phyloP scores from a whole-genome alignment of 2,113 vertebrate genomes.

The Daphoenositta chrysoptera region DNA sequence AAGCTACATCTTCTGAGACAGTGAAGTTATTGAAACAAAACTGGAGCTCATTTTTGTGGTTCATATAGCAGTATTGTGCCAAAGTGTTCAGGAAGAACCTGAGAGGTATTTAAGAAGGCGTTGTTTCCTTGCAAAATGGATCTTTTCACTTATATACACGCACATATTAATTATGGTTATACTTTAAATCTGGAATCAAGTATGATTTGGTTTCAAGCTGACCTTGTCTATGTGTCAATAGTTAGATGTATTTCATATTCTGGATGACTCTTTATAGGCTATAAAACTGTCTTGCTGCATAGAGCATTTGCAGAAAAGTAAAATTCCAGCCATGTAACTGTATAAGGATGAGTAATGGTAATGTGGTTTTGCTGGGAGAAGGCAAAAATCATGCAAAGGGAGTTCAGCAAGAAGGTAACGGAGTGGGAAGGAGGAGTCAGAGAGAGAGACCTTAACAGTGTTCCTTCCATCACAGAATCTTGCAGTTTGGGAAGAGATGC shows the following conservation, averaged over 20 bases:
- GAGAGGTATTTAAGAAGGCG: neutral
- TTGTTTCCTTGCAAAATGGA: neutral
- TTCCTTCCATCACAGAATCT: neutral
- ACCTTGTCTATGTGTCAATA: neutral
- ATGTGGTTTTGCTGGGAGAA: neutral
- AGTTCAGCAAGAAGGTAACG: neutral
- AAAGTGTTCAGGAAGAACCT: neutral
- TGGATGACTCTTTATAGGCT: neutral
- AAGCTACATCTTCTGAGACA: neutral
- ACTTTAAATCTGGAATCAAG: neutral
- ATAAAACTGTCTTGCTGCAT: neutral
- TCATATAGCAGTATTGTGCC: neutral
- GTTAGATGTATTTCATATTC: neutral
- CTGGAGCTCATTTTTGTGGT: fast-evolving
- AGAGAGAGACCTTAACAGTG: neutral
- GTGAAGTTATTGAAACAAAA: neutral
- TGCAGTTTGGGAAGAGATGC: neutral
- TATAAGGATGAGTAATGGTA: neutral
- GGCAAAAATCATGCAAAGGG: neutral
- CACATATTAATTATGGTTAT: neutral
- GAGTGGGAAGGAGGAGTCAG: neutral
- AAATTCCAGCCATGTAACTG: neutral
- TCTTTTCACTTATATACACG: neutral
- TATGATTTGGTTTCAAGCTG: neutral
- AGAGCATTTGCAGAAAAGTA: conserved; percentile 17